These are phyloP conservation scores for Cryptomyrus ogoouensis DNA, from an alignment of 2,113 vertebrate genomes.

Conservation along the genomic window DNA sequence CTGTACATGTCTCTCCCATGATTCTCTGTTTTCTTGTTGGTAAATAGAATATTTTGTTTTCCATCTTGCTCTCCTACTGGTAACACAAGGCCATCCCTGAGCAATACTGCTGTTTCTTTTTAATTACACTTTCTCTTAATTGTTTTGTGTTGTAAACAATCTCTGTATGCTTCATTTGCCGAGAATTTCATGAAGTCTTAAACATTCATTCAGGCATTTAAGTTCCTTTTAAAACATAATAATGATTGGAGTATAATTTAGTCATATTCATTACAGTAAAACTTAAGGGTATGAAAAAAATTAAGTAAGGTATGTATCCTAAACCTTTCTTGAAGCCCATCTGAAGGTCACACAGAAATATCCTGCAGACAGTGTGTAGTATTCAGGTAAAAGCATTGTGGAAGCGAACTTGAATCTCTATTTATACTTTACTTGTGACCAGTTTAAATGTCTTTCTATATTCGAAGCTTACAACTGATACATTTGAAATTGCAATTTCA, in stretches of 20 bases:
- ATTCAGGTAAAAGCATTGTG: not conserved
- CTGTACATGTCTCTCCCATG: constrained; percentile 3
- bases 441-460: not conserved
- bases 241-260: not conserved
- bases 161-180: constrained; percentile 9
- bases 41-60: not conserved
- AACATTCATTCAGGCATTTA: not conserved
- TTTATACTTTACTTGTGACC: not conserved
- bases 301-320: not conserved
- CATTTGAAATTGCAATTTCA: not conserved
- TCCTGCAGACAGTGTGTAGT: not conserved
- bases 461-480: not conserved
- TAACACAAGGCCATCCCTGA: not conserved
- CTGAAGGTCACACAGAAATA: not conserved
- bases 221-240: not conserved
- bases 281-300: not conserved
- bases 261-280: not conserved
- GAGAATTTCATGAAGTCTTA: constrained; percentile 15
- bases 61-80: not conserved
- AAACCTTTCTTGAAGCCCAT: not conserved
- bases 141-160: constrained; percentile 7
- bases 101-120: constrained; percentile 58
- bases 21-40: not conserved
- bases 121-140: not conserved
- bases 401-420: not conserved